Evolutionary conservation across 2,888 invertebrate species (phyloP), one percentile per base, ranked within the genome.

Genomic region (Clistopyga incitator): DNA sequence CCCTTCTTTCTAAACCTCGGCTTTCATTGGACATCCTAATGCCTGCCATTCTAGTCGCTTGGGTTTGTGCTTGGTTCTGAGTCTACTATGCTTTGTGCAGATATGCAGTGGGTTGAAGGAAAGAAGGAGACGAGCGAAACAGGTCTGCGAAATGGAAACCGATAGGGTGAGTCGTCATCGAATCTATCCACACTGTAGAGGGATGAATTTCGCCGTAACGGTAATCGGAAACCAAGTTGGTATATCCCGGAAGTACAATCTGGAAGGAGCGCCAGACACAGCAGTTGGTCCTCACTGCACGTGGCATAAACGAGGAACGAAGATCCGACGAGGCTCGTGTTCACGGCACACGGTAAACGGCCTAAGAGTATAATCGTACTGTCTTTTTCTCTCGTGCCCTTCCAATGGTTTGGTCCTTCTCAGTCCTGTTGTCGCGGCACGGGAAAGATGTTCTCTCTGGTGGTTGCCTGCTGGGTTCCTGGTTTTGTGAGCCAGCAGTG

Each of bases 201-300:
- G 59, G 68, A 78, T 82, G 72, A 68, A 68, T 74, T 82, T 78
- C 71, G 59, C 54, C 47, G 54, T 65, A 65, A 67, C 34, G 74
- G 74, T 82, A 74, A 77, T 82, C 77, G 71, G 67, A 72, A 76
- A 68, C 56, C 74, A n/a, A 18, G 15, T 34, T 54, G 42, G 45
- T 18, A n/a, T 38, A 45, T 11, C 45, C 23, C 59, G 45, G 72
- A 72, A 59, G 72, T 72, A 38, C 42, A 42, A n/a, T 42, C 64
- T 38, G 18, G n/a, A 42, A n/a, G 71, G 13, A 54, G 25, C n/a
- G 25, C 25, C 25, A 59, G 42, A 18, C 15, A 23, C 29, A 56
- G 42, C 25, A 13, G 18, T 45, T n/a, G 25, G 20, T 18, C 54
- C 11, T 23, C 38, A 29, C 42, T 42, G 15, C 38, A 38, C 25